These are phyloP conservation scores for Lepus timidus DNA, from an alignment of 2,113 vertebrate species.

Conservation along the genomic window DNA sequence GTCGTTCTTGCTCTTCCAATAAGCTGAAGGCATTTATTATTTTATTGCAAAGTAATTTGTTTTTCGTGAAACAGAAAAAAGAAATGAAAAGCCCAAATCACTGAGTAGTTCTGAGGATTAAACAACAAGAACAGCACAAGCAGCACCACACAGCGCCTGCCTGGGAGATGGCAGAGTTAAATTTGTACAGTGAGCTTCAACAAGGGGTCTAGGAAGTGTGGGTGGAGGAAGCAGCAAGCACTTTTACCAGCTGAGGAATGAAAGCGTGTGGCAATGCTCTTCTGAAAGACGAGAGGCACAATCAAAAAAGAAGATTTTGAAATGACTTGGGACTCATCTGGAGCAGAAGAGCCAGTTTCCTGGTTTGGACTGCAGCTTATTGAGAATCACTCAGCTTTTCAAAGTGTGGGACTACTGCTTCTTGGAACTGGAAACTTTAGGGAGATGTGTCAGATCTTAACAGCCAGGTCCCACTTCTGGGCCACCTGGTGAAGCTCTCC, in stretches of 20 bases:
- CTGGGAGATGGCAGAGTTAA: fast-evolving
- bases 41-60: background rate
- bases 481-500: fast-evolving
- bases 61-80: background rate
- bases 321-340: background rate
- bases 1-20: too few species aligned
- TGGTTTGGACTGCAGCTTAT: background rate
- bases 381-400: background rate
- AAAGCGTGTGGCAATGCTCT: fast-evolving
- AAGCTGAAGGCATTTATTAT: background rate
- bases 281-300: fast-evolving
- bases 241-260: too few species aligned
- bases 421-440: background rate
- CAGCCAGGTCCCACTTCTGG: fast-evolving
- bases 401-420: background rate
- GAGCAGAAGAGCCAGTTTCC: background rate
- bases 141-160: fast-evolving
- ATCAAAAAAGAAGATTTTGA: background rate
- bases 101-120: background rate
- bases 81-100: too few species aligned
- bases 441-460: background rate
- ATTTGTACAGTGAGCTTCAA: fast-evolving
- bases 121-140: fast-evolving
- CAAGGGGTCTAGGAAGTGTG: fast-evolving
- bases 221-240: background rate